Evolutionary conservation across 1,140 invertebrate species (phyloP).

Genomic region (Adelges cooleyi): DNA sequence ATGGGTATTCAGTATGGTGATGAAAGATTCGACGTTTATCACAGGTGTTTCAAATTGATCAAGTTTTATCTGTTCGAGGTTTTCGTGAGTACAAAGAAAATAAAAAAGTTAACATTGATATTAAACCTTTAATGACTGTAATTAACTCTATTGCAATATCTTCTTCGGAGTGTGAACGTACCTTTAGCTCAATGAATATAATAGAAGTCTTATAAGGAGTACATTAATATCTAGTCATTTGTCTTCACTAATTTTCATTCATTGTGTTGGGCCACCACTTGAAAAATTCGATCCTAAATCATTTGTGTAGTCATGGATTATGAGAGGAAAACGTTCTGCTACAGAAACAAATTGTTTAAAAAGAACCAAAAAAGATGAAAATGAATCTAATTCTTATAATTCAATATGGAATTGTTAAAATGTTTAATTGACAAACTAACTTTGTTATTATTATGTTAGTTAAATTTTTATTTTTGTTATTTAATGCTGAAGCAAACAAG

Average conservation of each 20-base stretch:
- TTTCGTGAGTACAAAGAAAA: background rate
- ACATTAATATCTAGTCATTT: background rate
- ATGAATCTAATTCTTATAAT: background rate
- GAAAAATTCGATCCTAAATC: background rate
- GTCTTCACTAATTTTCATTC: conserved; percentile 2
- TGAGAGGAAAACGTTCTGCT: background rate
- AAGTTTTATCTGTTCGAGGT: background rate
- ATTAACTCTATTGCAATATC: background rate
- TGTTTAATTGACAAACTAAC: background rate
- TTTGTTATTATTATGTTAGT: background rate
- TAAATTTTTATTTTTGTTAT: background rate
- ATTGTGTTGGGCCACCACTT: background rate
- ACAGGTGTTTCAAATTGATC: no score
- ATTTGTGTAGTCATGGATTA: background rate
- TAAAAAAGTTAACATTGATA: background rate
- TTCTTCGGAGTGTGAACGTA: background rate
- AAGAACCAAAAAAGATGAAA: background rate
- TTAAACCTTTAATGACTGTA: background rate
- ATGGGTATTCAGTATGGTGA: no score
- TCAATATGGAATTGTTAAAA: background rate
- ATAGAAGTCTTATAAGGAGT: background rate
- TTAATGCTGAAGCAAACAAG: background rate
- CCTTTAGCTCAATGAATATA: background rate
- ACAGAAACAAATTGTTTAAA: conserved; percentile 6
- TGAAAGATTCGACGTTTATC: no score